Evolutionary conservation across 2,797 vertebrate species (phyloP), one percentile per base, ranked within the genome.

Genomic region (Gymnopithys bicolor): DNA sequence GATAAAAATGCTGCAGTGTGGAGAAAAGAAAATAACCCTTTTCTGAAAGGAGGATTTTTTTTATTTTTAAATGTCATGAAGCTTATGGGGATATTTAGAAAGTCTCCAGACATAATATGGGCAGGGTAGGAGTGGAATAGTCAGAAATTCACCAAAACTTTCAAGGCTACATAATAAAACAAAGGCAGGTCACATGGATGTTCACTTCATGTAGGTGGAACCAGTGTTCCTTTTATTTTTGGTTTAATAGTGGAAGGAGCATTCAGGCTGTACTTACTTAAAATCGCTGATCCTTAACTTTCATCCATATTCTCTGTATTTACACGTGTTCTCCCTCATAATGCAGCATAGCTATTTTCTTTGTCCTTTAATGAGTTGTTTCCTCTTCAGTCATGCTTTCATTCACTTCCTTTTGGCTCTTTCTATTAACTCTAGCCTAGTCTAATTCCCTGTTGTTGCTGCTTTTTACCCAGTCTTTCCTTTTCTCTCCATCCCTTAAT

Each of bases 381-480:
- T 96, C 93, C 87, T 93, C 83, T 74, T 91, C 59, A 53, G 91
- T 90, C 67, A 45, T 74, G 81, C 89, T 86, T 89, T 91, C 52
- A 11, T 94, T 94, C 83, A 84, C 79, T 96, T 95, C 84, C 89
- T 89, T 87, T 90, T 85, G 87, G 67, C 85, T 87, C 92, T 89
- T 94, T 89, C 62, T 95, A 27, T 92, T 92, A 94, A 90, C 90
- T 84, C 63, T 41, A 84, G 45, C 80, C 77, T 94, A 4, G 86
- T 96, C 77, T 53, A 45, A 56, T 94, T 79, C 70, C 49, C 0
- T 28, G 28, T 86, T 27, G 3, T 56, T 90, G 35, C 71, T 87
- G 58, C 32, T 82, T 92, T 93, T 82, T 56, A 43, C 27, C 22
- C 25, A 30, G 28, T 9, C 41, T 90, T 92, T 79, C 43, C 35